Base-by-base conservation (phyloP, 2,888 invertebrate species). In the Cartodere bifasciata region DNA sequence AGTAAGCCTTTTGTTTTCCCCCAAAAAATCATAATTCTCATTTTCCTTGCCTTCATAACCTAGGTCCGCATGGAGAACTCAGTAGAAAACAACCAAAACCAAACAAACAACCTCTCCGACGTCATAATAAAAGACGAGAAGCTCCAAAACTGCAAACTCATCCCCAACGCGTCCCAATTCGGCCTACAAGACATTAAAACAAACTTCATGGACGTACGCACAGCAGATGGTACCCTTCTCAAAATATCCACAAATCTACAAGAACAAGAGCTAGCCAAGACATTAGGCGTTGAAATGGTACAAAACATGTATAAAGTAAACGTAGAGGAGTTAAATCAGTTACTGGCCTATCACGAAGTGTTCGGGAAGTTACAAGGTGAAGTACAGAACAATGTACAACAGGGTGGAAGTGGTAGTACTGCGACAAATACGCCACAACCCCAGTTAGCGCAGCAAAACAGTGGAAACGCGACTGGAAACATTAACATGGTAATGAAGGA, bases 311-410 rank as follows among this genome's bases (percentile, higher is more conserved):
- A 79, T 52, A 80, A 80, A 63, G 53, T 53, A 79, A 60, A 83
- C 53, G 83, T 85, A 4, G 86, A 86, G 54, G 86, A 86, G 50
- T 70, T 86, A 31, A 85, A 84, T 43, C 85, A 85, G 50, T 61
- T 86, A 42, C 63, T 86, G 40, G 83, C 84, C 22, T 86, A 86
- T 60, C 86, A 86, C 52, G 86, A 86, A 60, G 85, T 86, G 24
- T 86, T 79, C 52, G 79, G 78, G 15, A 78, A 78, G 50, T 58
- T 79, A 35, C 75, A 72, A 44, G 65, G 64, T 39, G 68, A 68
- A 45, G 62, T 66, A 32, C 59, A 63, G 32, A 63, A 65, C 35
- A 64, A 65, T 27, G 39, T 35, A 17, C 32, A 38, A 23, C 37
- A 34, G 9, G n/a, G 20, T 13, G 5, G 15, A 26, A 13, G 22